Evolutionary conservation across 2,888 invertebrate genomes (phyloP).

Genomic region (Abrostola tripartita): DNA sequence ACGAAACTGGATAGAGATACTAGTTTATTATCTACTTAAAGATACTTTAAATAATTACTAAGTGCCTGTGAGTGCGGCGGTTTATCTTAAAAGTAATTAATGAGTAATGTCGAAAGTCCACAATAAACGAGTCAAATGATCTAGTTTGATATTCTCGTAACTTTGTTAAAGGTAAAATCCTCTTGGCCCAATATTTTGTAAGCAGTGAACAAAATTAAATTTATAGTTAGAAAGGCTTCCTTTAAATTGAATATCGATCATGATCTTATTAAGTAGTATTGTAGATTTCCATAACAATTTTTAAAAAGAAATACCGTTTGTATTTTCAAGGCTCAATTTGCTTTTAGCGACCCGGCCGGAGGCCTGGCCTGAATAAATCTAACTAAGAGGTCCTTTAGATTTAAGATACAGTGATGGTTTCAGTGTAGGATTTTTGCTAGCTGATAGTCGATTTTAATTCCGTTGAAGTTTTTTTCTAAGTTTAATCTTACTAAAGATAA

Average conservation of each 20-base stretch:
- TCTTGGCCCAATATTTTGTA: too few relatives aligned
- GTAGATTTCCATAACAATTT: conserved; percentile 53
- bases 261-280: conserved; percentile 32
- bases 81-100: too few relatives aligned
- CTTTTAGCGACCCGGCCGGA: conserved; percentile 53
- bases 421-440: conserved; percentile 32
- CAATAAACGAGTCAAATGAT: too few relatives aligned
- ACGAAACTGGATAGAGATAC: too few relatives aligned
- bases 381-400: conserved; percentile 39
- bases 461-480: conserved; percentile 12
- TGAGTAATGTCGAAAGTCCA: too few relatives aligned
- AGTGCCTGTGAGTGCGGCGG: too few relatives aligned
- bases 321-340: conserved; percentile 60
- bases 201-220: background rate
- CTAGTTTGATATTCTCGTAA: too few relatives aligned
- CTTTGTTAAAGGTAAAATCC: too few relatives aligned
- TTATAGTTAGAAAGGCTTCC: conserved; percentile 20
- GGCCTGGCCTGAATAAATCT: conserved; percentile 54
- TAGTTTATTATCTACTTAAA: too few relatives aligned
- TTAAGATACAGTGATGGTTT: conserved; percentile 43
- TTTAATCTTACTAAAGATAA: background rate
- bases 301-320: conserved; percentile 50
- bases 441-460: conserved; percentile 2
- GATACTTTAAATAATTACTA: too few relatives aligned
- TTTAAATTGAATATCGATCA: conserved; percentile 54